phyloP scores from a whole-genome alignment of 2,888 invertebrate genomes.

The Mythimna ferrago region DNA sequence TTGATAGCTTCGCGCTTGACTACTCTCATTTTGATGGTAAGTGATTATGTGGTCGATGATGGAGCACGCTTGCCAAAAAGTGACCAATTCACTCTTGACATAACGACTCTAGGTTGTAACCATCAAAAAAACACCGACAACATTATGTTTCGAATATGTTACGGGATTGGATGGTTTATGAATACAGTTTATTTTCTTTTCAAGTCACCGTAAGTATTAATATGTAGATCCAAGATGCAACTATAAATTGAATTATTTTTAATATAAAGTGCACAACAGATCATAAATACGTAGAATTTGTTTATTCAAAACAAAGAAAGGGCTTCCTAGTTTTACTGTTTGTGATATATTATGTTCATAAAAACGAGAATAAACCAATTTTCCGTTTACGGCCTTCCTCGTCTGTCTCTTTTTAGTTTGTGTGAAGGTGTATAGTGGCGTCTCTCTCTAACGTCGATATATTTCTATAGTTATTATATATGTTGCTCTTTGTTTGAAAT shows the following conservation, averaged over 20 bases:
- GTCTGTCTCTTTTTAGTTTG: constrained; percentile 44
- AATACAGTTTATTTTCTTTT: constrained; percentile 54
- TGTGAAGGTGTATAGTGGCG: constrained; percentile 20
- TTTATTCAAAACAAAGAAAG: constrained; percentile 68
- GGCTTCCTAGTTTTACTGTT: constrained; percentile 66
- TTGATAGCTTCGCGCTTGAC: neutral
- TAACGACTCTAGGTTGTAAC: no score
- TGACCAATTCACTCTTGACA: no score
- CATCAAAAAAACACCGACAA: no score
- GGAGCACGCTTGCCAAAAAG: no score
- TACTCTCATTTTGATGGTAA: no score
- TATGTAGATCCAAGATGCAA: constrained; percentile 34
- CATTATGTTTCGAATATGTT: constrained; percentile 50
- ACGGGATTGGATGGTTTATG: constrained; percentile 46
- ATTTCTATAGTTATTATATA: constrained; percentile 64
- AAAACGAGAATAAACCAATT: constrained; percentile 69
- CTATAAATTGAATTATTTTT: constrained; percentile 16
- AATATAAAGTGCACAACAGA: constrained; percentile 41
- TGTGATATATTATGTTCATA: constrained; percentile 73
- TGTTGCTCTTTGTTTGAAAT: constrained; percentile 63
- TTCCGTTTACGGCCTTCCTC: constrained; percentile 59
- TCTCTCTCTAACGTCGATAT: constrained; percentile 51
- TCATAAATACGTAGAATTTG: constrained; percentile 69
- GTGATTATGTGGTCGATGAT: no score
- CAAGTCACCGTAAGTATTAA: constrained; percentile 47